A percentile compares a stretch with the other conserved stretches of the same genome.
Evolutionary conservation across 1,140 invertebrate genomes (phyloP).

Genomic region (Caenorhabditis latens): DNA sequence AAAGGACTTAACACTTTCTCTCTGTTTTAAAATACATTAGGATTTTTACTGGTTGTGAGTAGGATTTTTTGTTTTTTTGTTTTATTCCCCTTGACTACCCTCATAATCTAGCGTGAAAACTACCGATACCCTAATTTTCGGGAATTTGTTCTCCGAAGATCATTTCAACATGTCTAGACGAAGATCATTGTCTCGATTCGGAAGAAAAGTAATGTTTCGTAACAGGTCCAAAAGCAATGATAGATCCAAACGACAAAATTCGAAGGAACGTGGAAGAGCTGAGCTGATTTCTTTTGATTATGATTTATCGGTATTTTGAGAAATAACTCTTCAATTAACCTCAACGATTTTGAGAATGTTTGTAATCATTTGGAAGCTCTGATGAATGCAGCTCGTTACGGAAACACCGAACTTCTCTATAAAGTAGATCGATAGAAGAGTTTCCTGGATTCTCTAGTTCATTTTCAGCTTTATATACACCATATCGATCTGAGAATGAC

Average conservation of each 20-base stretch:
- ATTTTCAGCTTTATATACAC: constrained; percentile 47
- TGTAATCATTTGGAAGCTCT: constrained; percentile 40
- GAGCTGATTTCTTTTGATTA: constrained; percentile 13
- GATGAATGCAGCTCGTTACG: constrained; percentile 48
- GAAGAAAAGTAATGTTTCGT: constrained; percentile 34
- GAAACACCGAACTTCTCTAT: constrained; percentile 47
- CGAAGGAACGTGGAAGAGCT: constrained; percentile 18
- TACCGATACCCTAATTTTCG: too few species aligned
- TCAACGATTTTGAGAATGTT: constrained; percentile 15
- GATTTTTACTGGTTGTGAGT: too few species aligned
- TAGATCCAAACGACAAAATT: constrained; percentile 9
- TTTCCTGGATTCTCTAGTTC: neutral
- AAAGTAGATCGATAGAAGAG: neutral
- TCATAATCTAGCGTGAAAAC: neutral
- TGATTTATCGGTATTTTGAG: constrained; percentile 26
- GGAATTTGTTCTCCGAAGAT: neutral
- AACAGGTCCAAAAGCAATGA: constrained; percentile 37
- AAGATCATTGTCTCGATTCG: constrained; percentile 29
- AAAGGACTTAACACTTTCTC: too few species aligned
- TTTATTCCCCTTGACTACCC: too few species aligned
- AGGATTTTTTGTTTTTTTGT: too few species aligned
- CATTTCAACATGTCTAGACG: constrained; percentile 28
- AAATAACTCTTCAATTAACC: neutral
- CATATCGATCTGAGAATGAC: constrained; percentile 41
- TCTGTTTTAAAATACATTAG: too few species aligned